A percentile compares a stretch with the other conserved stretches of the same genome.
Conservation (phyloP, 2,888 invertebrate genomes). For the Gisinianus flammeolus region DNA sequence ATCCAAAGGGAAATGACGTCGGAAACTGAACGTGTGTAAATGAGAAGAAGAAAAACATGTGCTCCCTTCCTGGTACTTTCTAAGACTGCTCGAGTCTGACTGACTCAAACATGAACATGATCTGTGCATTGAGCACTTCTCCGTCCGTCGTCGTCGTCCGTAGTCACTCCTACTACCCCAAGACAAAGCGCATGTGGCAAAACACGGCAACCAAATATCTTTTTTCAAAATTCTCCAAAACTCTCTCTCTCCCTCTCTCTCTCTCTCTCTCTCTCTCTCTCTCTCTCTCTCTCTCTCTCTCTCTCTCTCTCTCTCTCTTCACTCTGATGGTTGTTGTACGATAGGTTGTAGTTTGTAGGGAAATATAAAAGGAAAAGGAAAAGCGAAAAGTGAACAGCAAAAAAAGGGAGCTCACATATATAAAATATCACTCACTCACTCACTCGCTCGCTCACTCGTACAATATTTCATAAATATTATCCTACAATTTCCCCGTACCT, state of each 20-base stretch:
- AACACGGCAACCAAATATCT: constrained; percentile 25
- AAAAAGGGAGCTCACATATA: no score
- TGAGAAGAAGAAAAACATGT: constrained; percentile 28
- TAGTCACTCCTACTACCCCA: constrained; percentile 30
- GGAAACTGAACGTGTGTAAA: constrained; percentile 10
- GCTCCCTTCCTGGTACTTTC: constrained; percentile 21
- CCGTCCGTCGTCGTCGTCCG: no score
- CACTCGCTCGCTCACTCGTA: no score
- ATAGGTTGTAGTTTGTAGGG: no score
- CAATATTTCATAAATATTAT: no score
- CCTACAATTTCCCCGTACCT: no score
- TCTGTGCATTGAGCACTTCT: constrained; percentile 25
- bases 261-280: neutral
- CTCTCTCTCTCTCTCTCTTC: neutral
- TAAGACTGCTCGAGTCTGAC: constrained; percentile 40
- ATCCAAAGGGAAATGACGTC: neutral
- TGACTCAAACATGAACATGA: no score
- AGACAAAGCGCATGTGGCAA: constrained; percentile 29
- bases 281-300: neutral
- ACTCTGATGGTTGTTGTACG: no score
- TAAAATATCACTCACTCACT: no score
- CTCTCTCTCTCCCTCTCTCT: neutral
- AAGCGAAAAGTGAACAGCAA: no score
- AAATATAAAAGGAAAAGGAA: no score
- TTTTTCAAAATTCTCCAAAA: constrained; percentile 9